Conservation (phyloP, 2,888 invertebrate genomes). For the Amphipoea lucens region DNA sequence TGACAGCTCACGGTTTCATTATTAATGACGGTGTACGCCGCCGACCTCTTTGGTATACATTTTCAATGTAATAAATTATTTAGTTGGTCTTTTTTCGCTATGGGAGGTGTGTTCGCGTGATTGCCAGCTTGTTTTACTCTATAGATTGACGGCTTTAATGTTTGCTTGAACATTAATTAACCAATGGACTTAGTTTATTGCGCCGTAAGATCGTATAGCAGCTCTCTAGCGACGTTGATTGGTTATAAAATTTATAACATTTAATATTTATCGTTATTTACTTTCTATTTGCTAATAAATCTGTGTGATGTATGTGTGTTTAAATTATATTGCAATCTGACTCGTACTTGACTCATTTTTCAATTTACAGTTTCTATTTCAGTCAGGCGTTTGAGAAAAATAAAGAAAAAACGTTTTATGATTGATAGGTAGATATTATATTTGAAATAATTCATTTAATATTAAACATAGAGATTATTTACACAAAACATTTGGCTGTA, state of each 20-base stretch:
- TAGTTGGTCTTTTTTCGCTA: slow-evolving; percentile 79
- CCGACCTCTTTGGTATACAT: slow-evolving; percentile 77
- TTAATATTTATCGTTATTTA: slow-evolving; percentile 67
- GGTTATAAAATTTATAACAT: slow-evolving; percentile 77
- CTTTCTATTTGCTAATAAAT: slow-evolving; percentile 59
- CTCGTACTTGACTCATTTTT: not conserved
- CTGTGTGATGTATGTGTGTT: slow-evolving; percentile 44
- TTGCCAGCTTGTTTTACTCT: slow-evolving; percentile 81
- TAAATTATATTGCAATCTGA: slow-evolving; percentile 17
- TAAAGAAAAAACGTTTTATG: slow-evolving; percentile 71
- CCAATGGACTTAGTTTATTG: slow-evolving; percentile 82
- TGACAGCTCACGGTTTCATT: slow-evolving; percentile 90
- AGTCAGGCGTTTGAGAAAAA: slow-evolving; percentile 27
- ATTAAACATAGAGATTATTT: slow-evolving; percentile 89
- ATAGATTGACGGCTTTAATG: slow-evolving; percentile 87
- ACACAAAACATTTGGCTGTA: slow-evolving; percentile 89
- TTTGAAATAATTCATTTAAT: slow-evolving; percentile 88
- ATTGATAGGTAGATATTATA: slow-evolving; percentile 88
- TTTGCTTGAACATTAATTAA: slow-evolving; percentile 86
- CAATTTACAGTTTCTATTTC: not conserved
- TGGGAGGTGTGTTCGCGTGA: slow-evolving; percentile 82
- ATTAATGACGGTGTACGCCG: slow-evolving; percentile 84
- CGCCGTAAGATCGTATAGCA: slow-evolving; percentile 77
- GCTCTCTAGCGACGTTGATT: slow-evolving; percentile 76
- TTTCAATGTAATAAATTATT: slow-evolving; percentile 86